Percentiles rank a stretch among this genome's conserved stretches.
Evolutionary conservation across 1,140 invertebrate genomes (phyloP).

Genomic region (Hesperophylax magnus): DNA sequence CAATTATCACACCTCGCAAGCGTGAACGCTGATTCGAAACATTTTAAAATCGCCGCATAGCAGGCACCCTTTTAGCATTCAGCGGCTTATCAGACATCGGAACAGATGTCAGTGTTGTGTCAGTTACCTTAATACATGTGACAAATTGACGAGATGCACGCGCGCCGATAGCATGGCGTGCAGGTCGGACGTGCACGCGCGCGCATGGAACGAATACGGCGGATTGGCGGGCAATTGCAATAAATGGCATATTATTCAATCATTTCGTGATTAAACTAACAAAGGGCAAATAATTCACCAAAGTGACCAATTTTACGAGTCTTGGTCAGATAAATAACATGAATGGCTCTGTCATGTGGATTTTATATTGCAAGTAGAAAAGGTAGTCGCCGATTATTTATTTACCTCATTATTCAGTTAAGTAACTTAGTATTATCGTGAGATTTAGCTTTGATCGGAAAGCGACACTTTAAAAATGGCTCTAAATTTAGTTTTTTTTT

Average conservation of each 20-base stretch:
- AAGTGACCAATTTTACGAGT: neutral
- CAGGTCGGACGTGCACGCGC: neutral
- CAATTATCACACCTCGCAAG: too few relatives aligned
- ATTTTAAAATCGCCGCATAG: too few relatives aligned
- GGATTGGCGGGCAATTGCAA: conserved; percentile 15
- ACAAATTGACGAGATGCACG: conserved; percentile 55
- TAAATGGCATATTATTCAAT: conserved; percentile 41
- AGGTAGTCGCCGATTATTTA: too few relatives aligned
- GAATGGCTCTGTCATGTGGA: too few relatives aligned
- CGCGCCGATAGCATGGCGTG: conserved; percentile 44
- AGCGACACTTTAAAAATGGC: too few relatives aligned
- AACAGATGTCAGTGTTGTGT: conserved; percentile 52
- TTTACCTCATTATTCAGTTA: too few relatives aligned
- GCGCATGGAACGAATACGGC: conserved; percentile 8
- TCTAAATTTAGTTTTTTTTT: too few relatives aligned
- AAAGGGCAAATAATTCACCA: neutral
- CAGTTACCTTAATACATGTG: conserved; percentile 48
- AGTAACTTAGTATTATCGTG: too few relatives aligned
- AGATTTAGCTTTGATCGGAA: too few relatives aligned
- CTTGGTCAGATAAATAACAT: neutral
- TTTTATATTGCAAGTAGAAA: too few relatives aligned
- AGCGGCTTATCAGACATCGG: conserved; percentile 44
- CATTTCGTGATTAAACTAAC: conserved; percentile 31
- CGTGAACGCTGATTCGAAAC: too few relatives aligned
- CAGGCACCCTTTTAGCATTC: neutral